These are phyloP conservation scores for Caerostris darwini DNA, from an alignment of 1,140 invertebrate species.

Conservation along the genomic window DNA sequence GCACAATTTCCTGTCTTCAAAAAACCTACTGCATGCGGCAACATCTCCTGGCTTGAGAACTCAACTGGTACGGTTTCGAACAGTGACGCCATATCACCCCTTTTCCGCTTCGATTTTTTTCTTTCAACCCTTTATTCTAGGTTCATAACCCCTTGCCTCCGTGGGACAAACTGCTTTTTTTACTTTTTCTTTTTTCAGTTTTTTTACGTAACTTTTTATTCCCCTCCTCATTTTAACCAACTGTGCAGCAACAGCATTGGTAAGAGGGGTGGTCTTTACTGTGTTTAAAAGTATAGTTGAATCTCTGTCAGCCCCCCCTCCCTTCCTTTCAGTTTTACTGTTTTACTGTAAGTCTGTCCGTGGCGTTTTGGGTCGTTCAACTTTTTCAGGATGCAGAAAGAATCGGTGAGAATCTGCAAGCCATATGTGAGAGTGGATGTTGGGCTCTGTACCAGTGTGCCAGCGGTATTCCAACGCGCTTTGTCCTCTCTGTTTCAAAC, in stretches of 20 bases:
- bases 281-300: neutral
- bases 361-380: constrained; percentile 11
- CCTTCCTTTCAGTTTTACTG: neutral
- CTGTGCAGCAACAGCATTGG: constrained; percentile 26
- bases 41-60: constrained; percentile 50
- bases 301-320: neutral
- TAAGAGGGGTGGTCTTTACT: neutral
- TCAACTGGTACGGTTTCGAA: neutral
- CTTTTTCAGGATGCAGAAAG: neutral
- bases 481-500: neutral
- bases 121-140: constrained; percentile 51
- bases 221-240: neutral
- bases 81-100: constrained; percentile 15
- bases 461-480: neutral
- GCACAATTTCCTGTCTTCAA: constrained; percentile 62
- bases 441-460: neutral
- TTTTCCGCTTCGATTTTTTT: constrained; percentile 48
- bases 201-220: neutral
- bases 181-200: neutral
- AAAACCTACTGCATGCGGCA: neutral
- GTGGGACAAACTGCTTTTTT: constrained; percentile 62
- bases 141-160: constrained; percentile 69
- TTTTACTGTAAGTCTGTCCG: constrained; percentile 24
- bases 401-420: constrained; percentile 27
- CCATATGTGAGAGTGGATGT: constrained; percentile 7